Evolutionary conservation across 1,140 invertebrate genomes (phyloP).

Genomic region (Neodiprion pinetum): DNA sequence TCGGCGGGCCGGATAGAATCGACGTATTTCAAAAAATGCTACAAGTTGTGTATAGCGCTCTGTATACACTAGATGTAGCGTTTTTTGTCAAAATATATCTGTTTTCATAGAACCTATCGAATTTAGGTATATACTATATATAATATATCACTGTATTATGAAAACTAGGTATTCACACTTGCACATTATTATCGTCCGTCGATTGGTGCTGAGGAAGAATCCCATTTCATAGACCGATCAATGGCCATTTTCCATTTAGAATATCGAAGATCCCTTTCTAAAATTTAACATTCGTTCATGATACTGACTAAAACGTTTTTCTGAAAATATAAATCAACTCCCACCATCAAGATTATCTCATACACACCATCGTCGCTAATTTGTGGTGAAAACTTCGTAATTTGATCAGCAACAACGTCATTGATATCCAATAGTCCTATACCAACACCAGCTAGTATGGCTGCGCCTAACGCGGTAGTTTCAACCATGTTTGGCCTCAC

Average conservation of each 20-base stretch:
- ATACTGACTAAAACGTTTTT: background rate
- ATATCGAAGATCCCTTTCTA: conserved; percentile 75
- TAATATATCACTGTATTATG: too few relatives aligned
- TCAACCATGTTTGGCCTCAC: conserved; percentile 82
- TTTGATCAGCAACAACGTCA: conserved; percentile 61
- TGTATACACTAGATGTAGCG: too few relatives aligned
- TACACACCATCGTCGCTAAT: conserved; percentile 70
- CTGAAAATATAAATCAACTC: conserved; percentile 14
- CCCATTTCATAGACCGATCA: conserved; percentile 81
- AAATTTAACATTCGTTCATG: conserved; percentile 32
- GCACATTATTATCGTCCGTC: conserved; percentile 23
- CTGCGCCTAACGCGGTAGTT: conserved; percentile 83
- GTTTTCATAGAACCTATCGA: too few relatives aligned
- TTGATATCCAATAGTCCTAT: conserved; percentile 67
- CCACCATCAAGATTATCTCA: conserved; percentile 11
- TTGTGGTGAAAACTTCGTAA: conserved; percentile 71
- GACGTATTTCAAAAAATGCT: too few relatives aligned
- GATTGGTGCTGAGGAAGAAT: conserved; percentile 47
- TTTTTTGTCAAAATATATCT: too few relatives aligned
- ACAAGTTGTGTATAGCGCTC: too few relatives aligned
- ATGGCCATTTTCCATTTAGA: conserved; percentile 87
- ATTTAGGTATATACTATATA: too few relatives aligned
- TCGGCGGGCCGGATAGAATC: too few relatives aligned
- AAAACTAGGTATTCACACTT: too few relatives aligned
- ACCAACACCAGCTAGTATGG: conserved; percentile 80